phyloP scores from a whole-genome alignment of 35 echinoderm and acorn worm genomes.

The Stichopus chloronotus region DNA sequence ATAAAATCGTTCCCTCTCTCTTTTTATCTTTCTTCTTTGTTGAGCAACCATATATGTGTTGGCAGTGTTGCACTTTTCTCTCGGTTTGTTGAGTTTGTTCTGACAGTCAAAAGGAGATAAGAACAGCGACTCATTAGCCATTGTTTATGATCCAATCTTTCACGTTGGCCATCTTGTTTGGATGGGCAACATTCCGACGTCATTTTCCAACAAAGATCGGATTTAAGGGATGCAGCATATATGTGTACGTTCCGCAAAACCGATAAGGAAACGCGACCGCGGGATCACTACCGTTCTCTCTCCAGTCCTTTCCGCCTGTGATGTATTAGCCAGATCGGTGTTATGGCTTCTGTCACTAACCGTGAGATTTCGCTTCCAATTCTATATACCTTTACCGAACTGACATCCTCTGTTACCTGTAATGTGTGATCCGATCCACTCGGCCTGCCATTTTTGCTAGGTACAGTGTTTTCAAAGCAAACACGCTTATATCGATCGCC shows the following conservation, averaged over 20 bases:
- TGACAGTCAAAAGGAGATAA: conserved; percentile 32
- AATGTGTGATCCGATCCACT: conserved; percentile 8
- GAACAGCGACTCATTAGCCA: conserved; percentile 30
- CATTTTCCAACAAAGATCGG: background rate
- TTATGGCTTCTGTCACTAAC: conserved; percentile 22
- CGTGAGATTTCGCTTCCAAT: background rate
- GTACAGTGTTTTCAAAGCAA: conserved; percentile 37
- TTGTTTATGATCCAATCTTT: conserved; percentile 42
- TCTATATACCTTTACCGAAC: background rate
- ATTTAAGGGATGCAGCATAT: background rate
- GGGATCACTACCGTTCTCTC: background rate
- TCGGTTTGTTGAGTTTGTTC: conserved; percentile 25
- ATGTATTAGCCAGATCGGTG: background rate
- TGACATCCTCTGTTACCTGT: background rate
- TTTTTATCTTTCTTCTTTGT: background rate
- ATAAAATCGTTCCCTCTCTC: background rate
- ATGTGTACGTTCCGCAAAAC: background rate
- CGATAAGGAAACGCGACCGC: background rate
- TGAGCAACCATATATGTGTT: too few species aligned
- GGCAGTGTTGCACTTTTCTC: background rate
- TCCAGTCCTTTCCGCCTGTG: background rate
- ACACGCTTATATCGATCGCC: conserved; percentile 24
- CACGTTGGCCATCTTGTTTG: conserved; percentile 26
- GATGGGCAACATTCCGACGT: conserved; percentile 26
- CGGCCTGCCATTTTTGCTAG: background rate